These are phyloP conservation scores for Ennomos quercinarius DNA, from an alignment of 2,888 invertebrate species.

Conservation along the genomic window DNA sequence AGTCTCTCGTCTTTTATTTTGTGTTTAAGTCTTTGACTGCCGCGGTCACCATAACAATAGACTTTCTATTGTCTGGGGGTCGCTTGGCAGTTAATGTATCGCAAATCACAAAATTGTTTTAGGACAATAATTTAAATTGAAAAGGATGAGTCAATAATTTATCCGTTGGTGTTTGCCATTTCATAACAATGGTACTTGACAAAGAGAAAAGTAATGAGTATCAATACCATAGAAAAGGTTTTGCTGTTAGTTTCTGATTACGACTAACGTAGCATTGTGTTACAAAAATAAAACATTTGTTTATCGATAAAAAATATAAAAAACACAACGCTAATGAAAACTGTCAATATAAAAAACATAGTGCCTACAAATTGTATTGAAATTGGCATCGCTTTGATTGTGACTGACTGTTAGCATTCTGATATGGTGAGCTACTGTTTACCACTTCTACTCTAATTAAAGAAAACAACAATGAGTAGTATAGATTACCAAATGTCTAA, in stretches of 20 bases:
- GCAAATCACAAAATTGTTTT: too few relatives aligned
- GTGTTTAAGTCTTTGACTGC: too few relatives aligned
- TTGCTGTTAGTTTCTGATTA: constrained; percentile 21
- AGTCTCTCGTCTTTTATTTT: too few relatives aligned
- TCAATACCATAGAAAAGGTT: too few relatives aligned
- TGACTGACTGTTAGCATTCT: constrained; percentile 35
- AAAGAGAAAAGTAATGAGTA: too few relatives aligned
- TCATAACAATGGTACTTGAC: too few relatives aligned
- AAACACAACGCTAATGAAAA: constrained; percentile 3
- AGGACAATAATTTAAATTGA: too few relatives aligned
- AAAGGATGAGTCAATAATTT: too few relatives aligned
- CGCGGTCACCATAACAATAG: too few relatives aligned
- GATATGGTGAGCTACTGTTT: constrained; percentile 11
- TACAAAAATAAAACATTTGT: neutral
- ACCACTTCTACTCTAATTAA: constrained; percentile 24
- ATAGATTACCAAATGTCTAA: constrained; percentile 22
- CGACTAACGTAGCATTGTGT: constrained; percentile 11
- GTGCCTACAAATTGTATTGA: neutral
- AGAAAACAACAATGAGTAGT: constrained; percentile 23
- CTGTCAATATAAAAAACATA: neutral
- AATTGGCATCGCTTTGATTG: constrained; percentile 36
- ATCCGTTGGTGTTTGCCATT: too few relatives aligned
- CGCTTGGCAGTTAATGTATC: too few relatives aligned
- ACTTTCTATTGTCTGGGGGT: too few relatives aligned
- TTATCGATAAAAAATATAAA: neutral